phyloP scores from a whole-genome alignment of 2,888 invertebrate species.

The Drosophila anceps region DNA sequence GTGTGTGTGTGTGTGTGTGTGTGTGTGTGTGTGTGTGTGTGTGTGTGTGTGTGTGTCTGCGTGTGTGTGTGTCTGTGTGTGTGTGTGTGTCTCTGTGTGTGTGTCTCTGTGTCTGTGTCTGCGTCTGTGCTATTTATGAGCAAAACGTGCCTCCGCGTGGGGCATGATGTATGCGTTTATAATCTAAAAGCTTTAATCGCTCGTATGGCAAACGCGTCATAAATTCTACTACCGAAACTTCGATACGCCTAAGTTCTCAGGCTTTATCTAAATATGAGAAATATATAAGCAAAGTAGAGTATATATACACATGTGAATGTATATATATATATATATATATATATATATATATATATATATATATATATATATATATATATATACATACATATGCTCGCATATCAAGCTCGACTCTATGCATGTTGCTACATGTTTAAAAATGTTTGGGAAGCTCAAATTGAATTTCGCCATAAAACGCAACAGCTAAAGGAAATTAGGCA shows the following conservation, averaged over 20 bases:
- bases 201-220: constrained; percentile 24
- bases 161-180: neutral
- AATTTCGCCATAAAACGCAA: constrained; percentile 5
- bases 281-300: neutral
- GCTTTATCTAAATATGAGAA: constrained; percentile 44
- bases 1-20: neutral
- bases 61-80: neutral
- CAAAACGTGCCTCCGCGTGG: constrained; percentile 34
- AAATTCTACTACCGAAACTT: constrained; percentile 35
- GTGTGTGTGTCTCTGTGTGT: neutral
- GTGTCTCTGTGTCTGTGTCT: too few species aligned
- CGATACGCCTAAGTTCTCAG: constrained; percentile 54
- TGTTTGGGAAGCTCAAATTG: neutral
- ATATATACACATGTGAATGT: too few species aligned
- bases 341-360: neutral
- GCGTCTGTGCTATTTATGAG: constrained; percentile 25
- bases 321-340: neutral
- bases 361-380: neutral
- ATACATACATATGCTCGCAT: neutral
- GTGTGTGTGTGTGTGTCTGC: neutral
- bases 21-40: constrained; percentile 1
- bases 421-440: constrained; percentile 1
- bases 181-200: constrained; percentile 31
- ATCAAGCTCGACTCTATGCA: constrained; percentile 21
- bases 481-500: too few species aligned